phyloP scores from a whole-genome alignment of 2,113 vertebrate genomes.

The Carollia perspicillata region DNA sequence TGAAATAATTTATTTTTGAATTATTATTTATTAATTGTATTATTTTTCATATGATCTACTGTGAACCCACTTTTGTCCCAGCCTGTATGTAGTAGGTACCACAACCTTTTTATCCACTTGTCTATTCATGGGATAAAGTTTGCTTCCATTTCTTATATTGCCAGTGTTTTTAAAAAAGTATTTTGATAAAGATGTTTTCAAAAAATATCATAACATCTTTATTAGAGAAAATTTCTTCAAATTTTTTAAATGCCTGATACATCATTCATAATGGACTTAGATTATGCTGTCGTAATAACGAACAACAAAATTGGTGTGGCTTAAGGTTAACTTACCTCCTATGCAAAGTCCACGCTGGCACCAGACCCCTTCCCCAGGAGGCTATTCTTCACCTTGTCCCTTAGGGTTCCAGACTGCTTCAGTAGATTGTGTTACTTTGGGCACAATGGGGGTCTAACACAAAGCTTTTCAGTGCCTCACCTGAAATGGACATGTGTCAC shows the following conservation, averaged over 20 bases:
- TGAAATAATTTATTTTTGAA: background rate
- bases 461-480: background rate
- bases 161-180: background rate
- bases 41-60: background rate
- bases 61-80: background rate
- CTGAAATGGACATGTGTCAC: background rate
- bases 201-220: background rate
- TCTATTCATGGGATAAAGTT: background rate
- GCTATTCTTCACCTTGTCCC: background rate
- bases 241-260: background rate
- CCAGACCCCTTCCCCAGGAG: background rate
- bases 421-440: fast-evolving
- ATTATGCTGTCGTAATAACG: background rate
- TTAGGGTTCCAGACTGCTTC: background rate
- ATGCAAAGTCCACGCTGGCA: background rate
- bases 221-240: background rate
- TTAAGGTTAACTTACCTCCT: background rate
- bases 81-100: background rate
- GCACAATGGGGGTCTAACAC: background rate
- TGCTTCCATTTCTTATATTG: background rate
- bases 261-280: background rate
- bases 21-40: background rate
- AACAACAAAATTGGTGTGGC: background rate
- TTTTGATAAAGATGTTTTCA: background rate
- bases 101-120: background rate